Base-by-base conservation (phyloP, 2,797 vertebrate species). In the Cetoscarus ocellatus region DNA sequence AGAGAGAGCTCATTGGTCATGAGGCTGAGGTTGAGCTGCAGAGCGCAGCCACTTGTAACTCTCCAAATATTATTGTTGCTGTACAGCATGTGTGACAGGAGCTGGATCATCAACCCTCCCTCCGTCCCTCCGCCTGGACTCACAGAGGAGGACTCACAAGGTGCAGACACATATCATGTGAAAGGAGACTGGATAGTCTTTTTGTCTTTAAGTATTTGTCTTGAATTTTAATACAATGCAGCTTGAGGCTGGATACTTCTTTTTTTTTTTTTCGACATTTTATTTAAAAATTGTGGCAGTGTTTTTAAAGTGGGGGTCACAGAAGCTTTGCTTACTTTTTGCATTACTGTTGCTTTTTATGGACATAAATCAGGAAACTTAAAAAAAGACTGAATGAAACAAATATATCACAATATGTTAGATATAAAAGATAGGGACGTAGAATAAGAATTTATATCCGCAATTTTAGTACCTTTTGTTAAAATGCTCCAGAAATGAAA, bases 31-130 rank as follows among this genome's bases (percentile, higher is more conserved):
- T 70, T 83, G 61, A 66, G 68, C 67, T 84, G 82, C 70, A 75
- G 70, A 81, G 73, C 61, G 60, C 87, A 84, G 75, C 83, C 91
- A 75, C 89, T 91, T 90, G 82, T 66, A 68, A 79, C 91, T 86
- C 88, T 88, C 75, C 87, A 91, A 91, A 92, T 86, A 83, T 91
- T 92, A 81, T 89, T 79, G 73, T 90, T 88, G 84, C 89, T 48
- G 72, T 73, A 70, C 71, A 68, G 72, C 80, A 70, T 82, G 80
- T 86, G 86, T 76, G 85, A 77, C 79, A 83, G 27, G 70, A 82
- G 75, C 73, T 70, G 34, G 48, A 80, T 73, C 70, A 72, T 77
- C 82, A 62, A 60, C 56, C 69, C 64, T 34, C 50, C 75, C 73
- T 43, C 83, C 27, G 27, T 27, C 27, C 76, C 77, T 61, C 59